Base-by-base conservation (phyloP, 1,140 invertebrate genomes). In the Sitophilus oryzae region DNA sequence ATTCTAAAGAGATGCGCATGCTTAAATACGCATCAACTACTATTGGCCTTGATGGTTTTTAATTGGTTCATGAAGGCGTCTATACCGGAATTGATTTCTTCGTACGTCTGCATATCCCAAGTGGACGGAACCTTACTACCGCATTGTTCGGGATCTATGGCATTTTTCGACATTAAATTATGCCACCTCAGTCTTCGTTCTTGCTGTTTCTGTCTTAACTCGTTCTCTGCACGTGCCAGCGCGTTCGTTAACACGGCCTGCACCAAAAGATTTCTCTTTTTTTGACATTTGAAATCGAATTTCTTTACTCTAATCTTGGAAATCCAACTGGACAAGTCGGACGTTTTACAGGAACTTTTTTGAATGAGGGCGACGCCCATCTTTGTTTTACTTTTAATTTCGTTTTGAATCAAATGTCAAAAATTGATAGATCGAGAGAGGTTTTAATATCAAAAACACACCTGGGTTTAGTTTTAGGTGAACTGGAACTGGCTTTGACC, bases 321-420 rank as follows among this genome's bases (percentile, higher is more conserved):
- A 40, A 78, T 77, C 77, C 77, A 78, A 52, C 68, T 67, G 8
- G 56, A 52, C 70, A 67, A 53, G 68, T 71, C 15, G 66, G 66
- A 25, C 45, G 64, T 52, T 66, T 60, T 66, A 34, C 50, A 25
- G 1, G 37, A 43, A 20, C n/a, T n/a, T n/a, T n/a, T n/a, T n/a
- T n/a, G n/a, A n/a, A n/a, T n/a, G n/a, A n/a, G n/a, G n/a, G n/a
- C n/a, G n/a, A n/a, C n/a, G n/a, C n/a, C n/a, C n/a, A n/a, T n/a
- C n/a, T n/a, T n/a, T n/a, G n/a, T n/a, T n/a, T n/a, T n/a, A n/a
- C n/a, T n/a, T n/a, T n/a, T n/a, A n/a, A n/a, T n/a, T n/a, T n/a
- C n/a, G n/a, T n/a, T n/a, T n/a, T n/a, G n/a, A n/a, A n/a, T n/a
- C n/a, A n/a, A n/a, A n/a, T n/a, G n/a, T n/a, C n/a, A n/a, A n/a